A percentile compares a stretch with the other conserved stretches of the same genome.
These are phyloP conservation scores for Sebastes variabilis DNA, from an alignment of 2,797 vertebrate genomes.

Conservation along the genomic window DNA sequence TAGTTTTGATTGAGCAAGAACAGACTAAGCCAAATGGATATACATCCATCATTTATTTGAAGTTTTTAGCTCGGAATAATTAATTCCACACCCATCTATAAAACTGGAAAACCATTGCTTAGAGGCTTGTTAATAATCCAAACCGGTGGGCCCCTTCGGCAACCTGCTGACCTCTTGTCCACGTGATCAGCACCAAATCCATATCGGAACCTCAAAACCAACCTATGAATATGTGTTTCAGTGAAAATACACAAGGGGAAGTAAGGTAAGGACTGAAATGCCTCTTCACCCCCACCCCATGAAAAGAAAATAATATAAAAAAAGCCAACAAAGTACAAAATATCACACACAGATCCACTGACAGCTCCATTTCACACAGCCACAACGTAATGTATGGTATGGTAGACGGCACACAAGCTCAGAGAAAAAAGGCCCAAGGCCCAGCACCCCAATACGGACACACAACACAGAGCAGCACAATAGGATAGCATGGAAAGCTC, in stretches of 20 bases:
- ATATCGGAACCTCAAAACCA: neutral
- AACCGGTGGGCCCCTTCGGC: neutral
- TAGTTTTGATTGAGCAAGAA: neutral
- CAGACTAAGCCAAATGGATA: neutral
- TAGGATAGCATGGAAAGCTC: conserved; percentile 43
- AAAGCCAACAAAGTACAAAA: conserved; percentile 20
- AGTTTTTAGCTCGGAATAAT: neutral
- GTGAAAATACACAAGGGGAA: neutral
- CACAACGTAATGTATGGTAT: conserved; percentile 47
- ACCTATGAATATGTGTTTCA: neutral
- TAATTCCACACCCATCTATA: neutral
- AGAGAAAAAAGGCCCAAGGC: conserved; percentile 13
- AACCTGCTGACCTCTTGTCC: neutral
- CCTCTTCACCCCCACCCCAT: neutral
- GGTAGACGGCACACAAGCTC: conserved; percentile 26
- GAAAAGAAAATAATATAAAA: conserved; percentile 5
- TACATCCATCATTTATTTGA: neutral
- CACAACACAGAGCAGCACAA: conserved; percentile 46
- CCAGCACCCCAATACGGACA: conserved; percentile 38
- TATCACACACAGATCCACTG: conserved; percentile 24
- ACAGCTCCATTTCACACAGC: conserved; percentile 21
- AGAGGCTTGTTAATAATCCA: neutral
- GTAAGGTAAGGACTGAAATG: neutral
- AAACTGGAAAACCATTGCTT: neutral
- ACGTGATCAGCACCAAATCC: neutral